Conservation (phyloP, 1,140 invertebrate genomes). For the Pomacea maculata region DNA sequence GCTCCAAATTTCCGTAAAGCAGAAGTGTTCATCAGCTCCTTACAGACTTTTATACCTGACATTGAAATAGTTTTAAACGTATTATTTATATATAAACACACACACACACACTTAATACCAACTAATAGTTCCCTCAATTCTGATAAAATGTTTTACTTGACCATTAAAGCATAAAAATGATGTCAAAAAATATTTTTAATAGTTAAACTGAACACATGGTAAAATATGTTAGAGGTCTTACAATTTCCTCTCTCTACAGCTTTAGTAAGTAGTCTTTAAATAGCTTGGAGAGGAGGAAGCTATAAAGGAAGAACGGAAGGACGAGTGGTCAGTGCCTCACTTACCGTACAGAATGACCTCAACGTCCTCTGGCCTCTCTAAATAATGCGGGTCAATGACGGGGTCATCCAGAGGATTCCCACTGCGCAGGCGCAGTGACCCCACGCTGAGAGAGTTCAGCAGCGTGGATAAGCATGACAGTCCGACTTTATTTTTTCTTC, state of each 20-base stretch:
- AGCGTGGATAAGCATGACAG: constrained; percentile 21
- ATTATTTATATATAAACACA: no score
- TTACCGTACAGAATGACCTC: constrained; percentile 47
- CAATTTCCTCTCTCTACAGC: no score
- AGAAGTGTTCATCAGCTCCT: neutral
- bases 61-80: no score
- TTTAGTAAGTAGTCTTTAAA: no score
- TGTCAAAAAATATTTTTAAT: no score
- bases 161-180: no score
- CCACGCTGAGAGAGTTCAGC: constrained; percentile 42
- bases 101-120: no score
- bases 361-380: constrained; percentile 37
- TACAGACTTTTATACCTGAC: neutral
- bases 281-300: neutral
- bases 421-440: constrained; percentile 50
- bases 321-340: neutral
- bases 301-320: neutral
- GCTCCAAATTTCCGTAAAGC: neutral
- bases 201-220: no score
- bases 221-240: no score
- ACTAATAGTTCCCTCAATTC: no score
- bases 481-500: neutral
- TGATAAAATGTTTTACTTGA: no score
- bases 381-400: constrained; percentile 77
- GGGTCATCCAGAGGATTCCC: constrained; percentile 82